Evolutionary conservation across 2,113 vertebrate species (phyloP).

Genomic region (Phoxinus phoxinus): DNA sequence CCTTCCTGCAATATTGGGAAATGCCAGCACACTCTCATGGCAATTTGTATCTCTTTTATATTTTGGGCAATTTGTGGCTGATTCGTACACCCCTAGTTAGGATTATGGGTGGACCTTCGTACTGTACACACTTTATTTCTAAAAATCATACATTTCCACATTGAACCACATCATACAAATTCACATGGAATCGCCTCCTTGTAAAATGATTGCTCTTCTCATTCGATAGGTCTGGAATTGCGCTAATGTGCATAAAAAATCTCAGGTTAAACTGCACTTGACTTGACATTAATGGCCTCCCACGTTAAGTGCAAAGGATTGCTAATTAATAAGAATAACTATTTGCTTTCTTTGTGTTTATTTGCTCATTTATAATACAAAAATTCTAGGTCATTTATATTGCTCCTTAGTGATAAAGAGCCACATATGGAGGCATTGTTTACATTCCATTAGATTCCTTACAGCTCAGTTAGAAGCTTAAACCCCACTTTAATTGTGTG

Average conservation of each 20-base stretch:
- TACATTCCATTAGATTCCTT: conserved; percentile 32
- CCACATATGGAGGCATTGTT: conserved; percentile 14
- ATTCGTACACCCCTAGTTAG: too few relatives aligned
- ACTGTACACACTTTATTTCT: too few relatives aligned
- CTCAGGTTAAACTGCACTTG: conserved; percentile 6
- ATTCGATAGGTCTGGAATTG: background rate
- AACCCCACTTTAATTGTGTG: conserved; percentile 27
- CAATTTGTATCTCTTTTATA: too few relatives aligned
- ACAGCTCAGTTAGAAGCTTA: conserved; percentile 20
- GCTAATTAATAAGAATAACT: background rate
- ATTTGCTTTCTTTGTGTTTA: background rate
- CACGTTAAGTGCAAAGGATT: background rate
- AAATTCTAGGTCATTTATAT: background rate
- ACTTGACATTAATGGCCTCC: background rate
- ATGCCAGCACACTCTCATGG: too few relatives aligned
- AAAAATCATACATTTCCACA: too few relatives aligned
- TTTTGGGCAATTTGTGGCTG: too few relatives aligned
- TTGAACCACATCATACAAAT: background rate
- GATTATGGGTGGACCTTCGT: too few relatives aligned
- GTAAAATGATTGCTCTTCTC: background rate
- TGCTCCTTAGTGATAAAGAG: background rate
- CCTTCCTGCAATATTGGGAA: too few relatives aligned
- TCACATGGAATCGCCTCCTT: background rate
- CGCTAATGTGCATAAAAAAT: background rate
- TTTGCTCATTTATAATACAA: background rate